A percentile compares a stretch with the other conserved stretches of the same genome.
phyloP scores from a whole-genome alignment of 2,113 vertebrate genomes.

The Dasyurus viverrinus region DNA sequence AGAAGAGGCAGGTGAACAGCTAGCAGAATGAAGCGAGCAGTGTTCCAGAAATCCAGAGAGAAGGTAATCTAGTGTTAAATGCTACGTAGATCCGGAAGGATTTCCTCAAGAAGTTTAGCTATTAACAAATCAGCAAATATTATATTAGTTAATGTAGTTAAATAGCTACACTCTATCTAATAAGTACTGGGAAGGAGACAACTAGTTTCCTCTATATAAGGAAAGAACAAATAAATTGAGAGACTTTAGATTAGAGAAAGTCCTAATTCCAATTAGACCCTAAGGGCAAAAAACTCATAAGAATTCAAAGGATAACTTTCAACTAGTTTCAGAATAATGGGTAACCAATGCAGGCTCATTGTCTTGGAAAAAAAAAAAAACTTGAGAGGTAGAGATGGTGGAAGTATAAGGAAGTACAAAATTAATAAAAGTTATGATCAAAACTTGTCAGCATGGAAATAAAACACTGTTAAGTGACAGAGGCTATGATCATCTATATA shows the following conservation, averaged over 20 bases:
- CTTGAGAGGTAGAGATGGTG: background rate
- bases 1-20: background rate
- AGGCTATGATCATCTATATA: background rate
- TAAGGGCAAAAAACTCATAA: too few relatives aligned
- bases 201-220: background rate
- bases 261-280: background rate
- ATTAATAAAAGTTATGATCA: constrained; percentile 9
- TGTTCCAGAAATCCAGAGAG: background rate
- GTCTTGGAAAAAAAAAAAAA: background rate
- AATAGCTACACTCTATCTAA: background rate
- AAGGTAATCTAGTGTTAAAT: background rate
- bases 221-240: background rate
- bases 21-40: background rate
- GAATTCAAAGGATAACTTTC: too few relatives aligned
- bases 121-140: background rate
- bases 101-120: background rate
- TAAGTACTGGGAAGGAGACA: background rate
- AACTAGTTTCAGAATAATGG: background rate
- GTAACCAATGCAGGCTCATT: background rate
- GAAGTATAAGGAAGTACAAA: constrained; percentile 1
- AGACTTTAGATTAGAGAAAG: background rate
- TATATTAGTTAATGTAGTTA: background rate
- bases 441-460: background rate
- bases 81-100: background rate
- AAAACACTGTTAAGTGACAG: background rate